phyloP scores from a whole-genome alignment of 2,888 invertebrate species.

The Scotopteryx bipunctaria region DNA sequence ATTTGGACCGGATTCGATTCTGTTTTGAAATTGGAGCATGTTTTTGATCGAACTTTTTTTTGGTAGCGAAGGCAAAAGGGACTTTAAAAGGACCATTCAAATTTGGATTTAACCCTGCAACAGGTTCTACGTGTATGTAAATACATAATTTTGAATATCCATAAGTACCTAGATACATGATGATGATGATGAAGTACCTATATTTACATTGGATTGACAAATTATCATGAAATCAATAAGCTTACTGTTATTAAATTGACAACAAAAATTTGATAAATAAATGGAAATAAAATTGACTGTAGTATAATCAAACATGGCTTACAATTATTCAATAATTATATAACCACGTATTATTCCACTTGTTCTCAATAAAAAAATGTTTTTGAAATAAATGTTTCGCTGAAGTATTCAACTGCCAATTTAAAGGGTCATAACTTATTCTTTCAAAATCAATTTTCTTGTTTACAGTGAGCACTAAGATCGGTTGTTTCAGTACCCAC shows the following conservation, averaged over 20 bases:
- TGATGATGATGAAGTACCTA: too few relatives aligned
- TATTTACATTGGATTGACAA: not conserved
- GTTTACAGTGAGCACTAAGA: slow-evolving; percentile 72
- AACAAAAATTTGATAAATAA: not conserved
- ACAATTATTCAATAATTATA: not conserved
- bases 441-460: slow-evolving; percentile 79
- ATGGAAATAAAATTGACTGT: not conserved
- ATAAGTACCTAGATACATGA: too few relatives aligned
- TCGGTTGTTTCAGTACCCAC: slow-evolving; percentile 63
- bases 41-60: slow-evolving; percentile 6
- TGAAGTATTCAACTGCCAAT: slow-evolving; percentile 59
- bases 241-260: not conserved
- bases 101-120: not conserved
- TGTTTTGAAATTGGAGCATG: slow-evolving; percentile 34
- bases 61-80: slow-evolving; percentile 1
- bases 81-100: not conserved
- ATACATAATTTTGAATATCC: too few relatives aligned
- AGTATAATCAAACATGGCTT: slow-evolving; percentile 9
- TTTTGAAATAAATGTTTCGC: slow-evolving; percentile 62
- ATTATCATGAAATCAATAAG: not conserved
- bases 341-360: slow-evolving; percentile 1
- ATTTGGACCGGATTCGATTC: slow-evolving; percentile 14
- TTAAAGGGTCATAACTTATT: slow-evolving; percentile 57
- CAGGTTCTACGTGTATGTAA: too few relatives aligned
- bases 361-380: slow-evolving; percentile 33